Evolutionary conservation across 1,140 invertebrate genomes (phyloP).

Genomic region (Carposina sasakii): DNA sequence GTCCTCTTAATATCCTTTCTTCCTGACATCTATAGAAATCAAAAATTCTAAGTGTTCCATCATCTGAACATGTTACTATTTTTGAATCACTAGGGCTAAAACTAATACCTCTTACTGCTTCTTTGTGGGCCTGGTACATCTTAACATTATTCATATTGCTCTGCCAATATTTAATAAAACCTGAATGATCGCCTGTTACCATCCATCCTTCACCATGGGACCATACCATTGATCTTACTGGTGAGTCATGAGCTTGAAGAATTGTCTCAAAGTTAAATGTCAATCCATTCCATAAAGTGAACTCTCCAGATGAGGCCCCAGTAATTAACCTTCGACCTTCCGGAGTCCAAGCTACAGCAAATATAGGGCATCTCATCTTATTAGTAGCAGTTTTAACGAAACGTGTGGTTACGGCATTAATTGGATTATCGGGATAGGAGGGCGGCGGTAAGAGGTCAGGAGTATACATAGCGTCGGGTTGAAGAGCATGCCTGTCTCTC

Average conservation of each 20-base stretch:
- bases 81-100: constrained; percentile 99
- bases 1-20: constrained; percentile 96
- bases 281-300: constrained; percentile 99
- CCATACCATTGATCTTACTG: constrained; percentile 99
- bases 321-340: constrained; percentile 98
- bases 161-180: constrained; percentile 99
- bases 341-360: constrained; percentile 99
- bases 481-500: constrained; percentile 87
- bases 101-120: constrained; percentile 98
- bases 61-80: constrained; percentile 99
- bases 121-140: constrained; percentile 99
- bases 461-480: constrained; percentile 93
- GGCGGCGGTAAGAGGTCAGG: constrained; percentile 91
- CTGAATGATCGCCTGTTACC: constrained; percentile 98
- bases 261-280: constrained; percentile 99
- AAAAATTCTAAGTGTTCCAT: constrained; percentile 98
- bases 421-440: constrained; percentile 93
- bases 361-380: constrained; percentile 99
- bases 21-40: constrained; percentile 98
- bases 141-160: constrained; percentile 99
- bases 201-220: constrained; percentile 99
- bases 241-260: constrained; percentile 98
- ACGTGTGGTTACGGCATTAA: constrained; percentile 96
- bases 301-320: constrained; percentile 98
- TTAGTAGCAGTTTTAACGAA: constrained; percentile 99